These are phyloP conservation scores for Herminia tarsipennalis DNA, from an alignment of 2,888 invertebrate species.

Conservation along the genomic window DNA sequence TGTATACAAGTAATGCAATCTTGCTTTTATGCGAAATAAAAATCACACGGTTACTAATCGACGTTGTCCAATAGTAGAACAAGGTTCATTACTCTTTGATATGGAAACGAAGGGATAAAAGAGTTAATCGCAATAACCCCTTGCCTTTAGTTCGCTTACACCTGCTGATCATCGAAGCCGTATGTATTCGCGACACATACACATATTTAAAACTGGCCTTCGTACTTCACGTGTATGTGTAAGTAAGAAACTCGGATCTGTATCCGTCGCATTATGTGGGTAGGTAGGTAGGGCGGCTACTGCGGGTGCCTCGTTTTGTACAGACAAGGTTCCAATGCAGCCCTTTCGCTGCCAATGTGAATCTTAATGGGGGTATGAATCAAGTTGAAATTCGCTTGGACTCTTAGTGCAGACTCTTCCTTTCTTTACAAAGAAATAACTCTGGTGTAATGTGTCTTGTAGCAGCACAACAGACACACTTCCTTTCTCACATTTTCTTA, in stretches of 20 bases:
- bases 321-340: conserved; percentile 69
- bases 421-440: conserved; percentile 73
- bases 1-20: neutral
- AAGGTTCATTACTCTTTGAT: conserved; percentile 85
- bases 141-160: conserved; percentile 82
- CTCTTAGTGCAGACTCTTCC: conserved; percentile 59
- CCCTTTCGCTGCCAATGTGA: conserved; percentile 77
- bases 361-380: conserved; percentile 67
- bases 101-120: conserved; percentile 85
- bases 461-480: conserved; percentile 77
- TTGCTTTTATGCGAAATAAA: conserved; percentile 31
- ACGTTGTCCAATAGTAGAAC: conserved; percentile 76
- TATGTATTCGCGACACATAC: conserved; percentile 83
- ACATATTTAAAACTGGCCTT: conserved; percentile 82
- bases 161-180: conserved; percentile 85
- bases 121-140: conserved; percentile 85
- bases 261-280: conserved; percentile 84
- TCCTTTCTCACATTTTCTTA: conserved; percentile 84
- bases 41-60: conserved; percentile 80
- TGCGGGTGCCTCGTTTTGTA: conserved; percentile 79
- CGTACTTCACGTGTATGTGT: conserved; percentile 77
- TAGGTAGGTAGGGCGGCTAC: conserved; percentile 80
- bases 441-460: conserved; percentile 70
- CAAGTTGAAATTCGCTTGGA: conserved; percentile 71
- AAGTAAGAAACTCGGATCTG: conserved; percentile 83